Evolutionary conservation across 2,797 vertebrate genomes (phyloP), one percentile per base, ranked within the genome.

Genomic region (Gouania willdenowi): DNA sequence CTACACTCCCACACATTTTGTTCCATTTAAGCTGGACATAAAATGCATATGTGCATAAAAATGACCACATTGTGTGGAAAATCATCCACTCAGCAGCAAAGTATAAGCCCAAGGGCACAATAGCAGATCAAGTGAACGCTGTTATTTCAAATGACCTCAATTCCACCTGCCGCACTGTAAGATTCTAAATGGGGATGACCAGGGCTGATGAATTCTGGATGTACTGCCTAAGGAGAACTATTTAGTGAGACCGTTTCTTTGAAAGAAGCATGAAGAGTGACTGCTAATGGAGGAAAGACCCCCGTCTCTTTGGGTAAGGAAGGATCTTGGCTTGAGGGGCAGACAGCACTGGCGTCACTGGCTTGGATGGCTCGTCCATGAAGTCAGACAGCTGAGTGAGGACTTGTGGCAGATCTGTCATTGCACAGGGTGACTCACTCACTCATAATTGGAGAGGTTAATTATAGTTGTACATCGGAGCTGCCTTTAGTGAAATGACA

Each of bases 361-460:
- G 72, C 63, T 79, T 66, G 63, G 71, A 72, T 66, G 67, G 50
- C 52, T 64, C 47, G 56, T 43, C 68, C 64, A 43, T 62, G 60
- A 28, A 79, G 74, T 66, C 72, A 68, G 75, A 79, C 74, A 74
- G 77, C 72, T 74, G 71, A 76, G 76, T 51, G 80, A 74, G 45
- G 71, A 50, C 73, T 76, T 67, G 80, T 70, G 66, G 75, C 77
- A 66, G 66, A 48, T 41, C 75, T 63, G 64, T 65, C 66, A 69
- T 58, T 29, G 66, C 68, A 60, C 74, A 45, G 73, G 72, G 66
- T 85, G 83, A 87, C 73, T 87, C 84, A 86, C 64, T 68, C 46
- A 10, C 67, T 73, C 70, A 70, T 55, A 66, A 83, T 76, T 67
- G 66, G 66, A 49, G 54, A 70, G 74, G 75, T 81, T 81, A 84